Conservation (phyloP, 2,888 invertebrate species). For the Sisyra nigra region DNA sequence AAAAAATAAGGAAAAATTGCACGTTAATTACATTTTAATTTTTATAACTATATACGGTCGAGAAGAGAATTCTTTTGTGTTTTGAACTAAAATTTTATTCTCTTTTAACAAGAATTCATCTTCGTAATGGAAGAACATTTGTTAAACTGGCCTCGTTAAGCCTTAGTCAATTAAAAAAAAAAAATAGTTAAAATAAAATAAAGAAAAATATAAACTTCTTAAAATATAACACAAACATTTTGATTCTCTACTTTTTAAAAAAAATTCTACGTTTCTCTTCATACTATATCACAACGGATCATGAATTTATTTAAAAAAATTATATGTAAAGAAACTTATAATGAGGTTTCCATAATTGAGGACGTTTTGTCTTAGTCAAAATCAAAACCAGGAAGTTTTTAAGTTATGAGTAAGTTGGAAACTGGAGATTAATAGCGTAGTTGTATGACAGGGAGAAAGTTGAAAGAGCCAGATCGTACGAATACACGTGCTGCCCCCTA, state of each 20-base stretch:
- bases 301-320: background rate
- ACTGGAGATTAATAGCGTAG: too few species aligned
- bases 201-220: slow-evolving; percentile 8
- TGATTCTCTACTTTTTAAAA: background rate
- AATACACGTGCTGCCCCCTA: too few species aligned
- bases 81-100: background rate
- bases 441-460: too few species aligned
- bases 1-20: too few species aligned
- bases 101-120: background rate
- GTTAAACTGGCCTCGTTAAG: slow-evolving; percentile 27
- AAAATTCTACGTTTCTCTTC: slow-evolving; percentile 4
- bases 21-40: background rate
- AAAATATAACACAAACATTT: slow-evolving; percentile 4
- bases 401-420: too few species aligned
- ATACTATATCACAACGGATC: slow-evolving; percentile 10
- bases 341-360: too few species aligned
- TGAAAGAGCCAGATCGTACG: too few species aligned
- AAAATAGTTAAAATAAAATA: slow-evolving; percentile 10
- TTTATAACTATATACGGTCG: background rate
- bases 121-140: slow-evolving; percentile 27
- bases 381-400: too few species aligned
- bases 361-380: too few species aligned
- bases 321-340: too few species aligned
- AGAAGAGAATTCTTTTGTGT: background rate
- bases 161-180: slow-evolving; percentile 22